Conservation (phyloP, 2,888 invertebrate genomes). For the Biston betularia region DNA sequence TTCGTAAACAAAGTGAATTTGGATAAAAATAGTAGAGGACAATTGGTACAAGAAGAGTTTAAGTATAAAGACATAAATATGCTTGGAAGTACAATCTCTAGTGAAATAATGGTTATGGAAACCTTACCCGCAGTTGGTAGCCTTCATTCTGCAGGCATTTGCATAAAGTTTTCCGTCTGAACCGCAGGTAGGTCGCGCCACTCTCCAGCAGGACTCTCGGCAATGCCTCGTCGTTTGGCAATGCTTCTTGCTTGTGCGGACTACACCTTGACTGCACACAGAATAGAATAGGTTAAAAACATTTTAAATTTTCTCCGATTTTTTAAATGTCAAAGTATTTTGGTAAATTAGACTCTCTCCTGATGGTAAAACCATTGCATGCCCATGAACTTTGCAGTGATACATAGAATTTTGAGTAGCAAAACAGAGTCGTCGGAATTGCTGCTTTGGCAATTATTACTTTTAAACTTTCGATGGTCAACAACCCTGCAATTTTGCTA, state of each 20-base stretch:
- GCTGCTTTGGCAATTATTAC: too few relatives aligned
- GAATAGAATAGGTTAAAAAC: not conserved
- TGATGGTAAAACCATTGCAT: too few relatives aligned
- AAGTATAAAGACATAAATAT: not conserved
- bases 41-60: not conserved
- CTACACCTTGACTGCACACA: slow-evolving; percentile 90
- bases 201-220: slow-evolving; percentile 96
- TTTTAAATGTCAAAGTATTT: too few relatives aligned
- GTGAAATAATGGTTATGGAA: not conserved
- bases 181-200: slow-evolving; percentile 95
- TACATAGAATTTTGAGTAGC: too few relatives aligned
- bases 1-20: too few relatives aligned
- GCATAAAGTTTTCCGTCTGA: slow-evolving; percentile 96
- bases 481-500: too few relatives aligned
- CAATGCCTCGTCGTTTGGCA: slow-evolving; percentile 97
- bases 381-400: too few relatives aligned
- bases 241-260: slow-evolving; percentile 95
- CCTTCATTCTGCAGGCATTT: slow-evolving; percentile 96
- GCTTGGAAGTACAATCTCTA: not conserved
- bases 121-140: slow-evolving; percentile 94
- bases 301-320: too few relatives aligned
- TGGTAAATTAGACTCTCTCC: too few relatives aligned
- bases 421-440: not conserved
- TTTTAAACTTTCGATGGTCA: too few relatives aligned
- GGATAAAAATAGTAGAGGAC: too few relatives aligned